phyloP scores from a whole-genome alignment of 2,888 invertebrate species.

The Synanthedon vespiformis region DNA sequence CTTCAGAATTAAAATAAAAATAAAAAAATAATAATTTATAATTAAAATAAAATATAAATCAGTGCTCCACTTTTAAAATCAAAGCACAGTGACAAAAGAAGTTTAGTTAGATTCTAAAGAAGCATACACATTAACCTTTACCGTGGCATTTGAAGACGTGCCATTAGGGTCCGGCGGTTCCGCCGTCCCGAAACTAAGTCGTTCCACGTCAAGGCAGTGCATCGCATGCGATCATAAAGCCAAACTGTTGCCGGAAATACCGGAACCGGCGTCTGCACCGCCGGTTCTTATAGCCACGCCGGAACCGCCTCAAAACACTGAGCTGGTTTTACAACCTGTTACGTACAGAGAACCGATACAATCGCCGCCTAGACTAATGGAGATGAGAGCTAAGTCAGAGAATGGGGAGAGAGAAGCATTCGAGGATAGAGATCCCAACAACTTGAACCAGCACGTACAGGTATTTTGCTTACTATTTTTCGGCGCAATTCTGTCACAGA shows the following conservation, averaged over 20 bases:
- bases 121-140: constrained; percentile 7
- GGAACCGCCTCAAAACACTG: constrained; percentile 2
- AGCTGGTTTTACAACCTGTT: constrained; percentile 5
- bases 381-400: constrained; percentile 38
- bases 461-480: constrained; percentile 34
- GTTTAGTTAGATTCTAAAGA: background rate
- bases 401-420: constrained; percentile 58
- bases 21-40: no score
- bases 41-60: no score
- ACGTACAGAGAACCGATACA: constrained; percentile 8
- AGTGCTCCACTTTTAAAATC: no score
- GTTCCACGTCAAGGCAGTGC: constrained; percentile 36
- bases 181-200: constrained; percentile 26
- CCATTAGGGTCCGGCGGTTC: constrained; percentile 37
- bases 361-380: constrained; percentile 11
- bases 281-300: constrained; percentile 17
- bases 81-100: no score
- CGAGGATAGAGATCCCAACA: constrained; percentile 79
- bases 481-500: background rate
- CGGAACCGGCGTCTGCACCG: constrained; percentile 29
- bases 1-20: no score
- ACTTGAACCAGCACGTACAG: constrained; percentile 77
- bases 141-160: constrained; percentile 48
- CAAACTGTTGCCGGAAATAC: constrained; percentile 34
- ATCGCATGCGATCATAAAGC: constrained; percentile 34